Evolutionary conservation across 1,140 invertebrate genomes (phyloP), one percentile per base, ranked within the genome.

Genomic region (Drosophila persimilis): DNA sequence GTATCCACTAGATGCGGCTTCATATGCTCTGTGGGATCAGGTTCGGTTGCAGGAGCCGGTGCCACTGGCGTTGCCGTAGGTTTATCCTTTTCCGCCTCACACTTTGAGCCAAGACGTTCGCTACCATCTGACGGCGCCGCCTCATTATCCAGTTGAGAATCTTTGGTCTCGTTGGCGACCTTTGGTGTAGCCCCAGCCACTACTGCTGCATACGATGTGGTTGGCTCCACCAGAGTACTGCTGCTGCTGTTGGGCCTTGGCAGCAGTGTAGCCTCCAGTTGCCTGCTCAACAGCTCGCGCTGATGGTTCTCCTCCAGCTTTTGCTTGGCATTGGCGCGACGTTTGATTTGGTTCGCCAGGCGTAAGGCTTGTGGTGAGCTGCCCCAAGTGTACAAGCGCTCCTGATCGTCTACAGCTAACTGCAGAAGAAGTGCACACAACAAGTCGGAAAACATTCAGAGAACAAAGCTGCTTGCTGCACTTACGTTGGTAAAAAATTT

Each of bases 401-500:
- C 95, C 50, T 94, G 92, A 7, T 91, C 90, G 57, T 94, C 94
- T 52, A 96, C 93, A 48, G 95, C 96, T 77, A 96, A 91, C 95
- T 96, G 75, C 9, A 91, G 24, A 26, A 26, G 24, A 26, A 26
- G 24, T 26, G 24, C 91, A 59, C 55, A 5, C 6, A 65, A 43
- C 11, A 13, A 39, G 39, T 31, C 17, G 8, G 6, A 20, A 41
- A 41, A n/a, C 3, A 20, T 15, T 7, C 13, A 17, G 2, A 8
- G 3, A 5, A 26, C 24, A 26, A 26, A 26, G 20, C 17, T 41
- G 8, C 1, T 50, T 22, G 70, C 35, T 41, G 22, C 22, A 93
- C 94, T 94, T 93, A 96, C 96, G 93, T 95, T 96, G 77, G 96
- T 95, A 92, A 97, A 97, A 91, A 96, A 97, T 84, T 94, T 95